Conservation (phyloP, 2,888 invertebrate genomes). For the Nymphalis urticae region DNA sequence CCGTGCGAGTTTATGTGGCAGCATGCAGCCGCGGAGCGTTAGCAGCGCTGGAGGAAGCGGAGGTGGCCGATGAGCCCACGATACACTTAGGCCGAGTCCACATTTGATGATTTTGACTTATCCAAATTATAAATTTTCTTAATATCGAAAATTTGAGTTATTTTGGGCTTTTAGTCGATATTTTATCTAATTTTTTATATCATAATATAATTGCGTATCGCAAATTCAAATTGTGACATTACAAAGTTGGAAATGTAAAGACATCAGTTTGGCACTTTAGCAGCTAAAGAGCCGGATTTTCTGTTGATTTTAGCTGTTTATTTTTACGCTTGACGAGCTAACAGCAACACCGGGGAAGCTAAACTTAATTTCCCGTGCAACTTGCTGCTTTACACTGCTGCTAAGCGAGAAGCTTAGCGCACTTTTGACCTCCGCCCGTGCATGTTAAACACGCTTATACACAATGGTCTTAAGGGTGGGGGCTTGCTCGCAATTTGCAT, state of each 20-base stretch:
- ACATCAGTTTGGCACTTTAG: conserved; percentile 1
- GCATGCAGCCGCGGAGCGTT: too few species aligned
- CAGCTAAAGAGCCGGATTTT: conserved; percentile 3
- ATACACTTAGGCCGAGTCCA: too few species aligned
- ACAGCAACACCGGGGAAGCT: neutral
- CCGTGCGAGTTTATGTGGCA: too few species aligned
- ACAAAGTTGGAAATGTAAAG: conserved; percentile 7
- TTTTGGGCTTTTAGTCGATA: too few species aligned
- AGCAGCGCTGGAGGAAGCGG: too few species aligned
- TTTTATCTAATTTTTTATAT: too few species aligned
- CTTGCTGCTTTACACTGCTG: conserved; percentile 6
- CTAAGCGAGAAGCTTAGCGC: conserved; percentile 5
- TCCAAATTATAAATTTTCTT: too few species aligned
- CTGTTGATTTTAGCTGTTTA: conserved; percentile 7
- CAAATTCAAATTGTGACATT: conserved; percentile 3
- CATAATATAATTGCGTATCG: neutral
- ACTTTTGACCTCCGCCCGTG: conserved; percentile 15
- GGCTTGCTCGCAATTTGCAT: neutral
- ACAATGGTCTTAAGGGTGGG: neutral
- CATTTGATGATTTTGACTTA: too few species aligned
- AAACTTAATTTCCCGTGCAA: conserved; percentile 10
- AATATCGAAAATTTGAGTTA: too few species aligned
- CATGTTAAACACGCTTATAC: neutral
- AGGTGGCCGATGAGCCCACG: too few species aligned
- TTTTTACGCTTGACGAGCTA: conserved; percentile 3